A percentile compares a stretch with the other conserved stretches of the same genome.
phyloP scores from a whole-genome alignment of 37 sponge, comb jelly and placozoan genomes.

The Ianthella basta region DNA sequence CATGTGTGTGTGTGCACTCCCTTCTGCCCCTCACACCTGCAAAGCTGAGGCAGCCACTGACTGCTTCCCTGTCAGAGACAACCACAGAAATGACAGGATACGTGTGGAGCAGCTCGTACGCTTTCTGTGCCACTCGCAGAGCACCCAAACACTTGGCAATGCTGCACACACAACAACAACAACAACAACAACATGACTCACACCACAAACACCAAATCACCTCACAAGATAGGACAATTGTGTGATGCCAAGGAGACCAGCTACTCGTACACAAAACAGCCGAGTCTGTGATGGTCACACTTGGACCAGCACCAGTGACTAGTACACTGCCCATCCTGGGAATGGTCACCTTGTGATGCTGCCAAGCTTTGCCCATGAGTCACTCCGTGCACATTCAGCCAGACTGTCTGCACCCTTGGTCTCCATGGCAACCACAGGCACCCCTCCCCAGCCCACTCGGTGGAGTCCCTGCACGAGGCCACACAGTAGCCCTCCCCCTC shows the following conservation, averaged over 20 bases:
- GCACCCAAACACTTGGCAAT: constrained; percentile 73
- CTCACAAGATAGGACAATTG: neutral
- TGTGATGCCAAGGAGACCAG: neutral
- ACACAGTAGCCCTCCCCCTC: constrained; percentile 89
- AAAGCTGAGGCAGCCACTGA: constrained; percentile 76
- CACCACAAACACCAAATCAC: neutral
- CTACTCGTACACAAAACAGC: neutral
- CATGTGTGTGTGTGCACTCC: too few relatives aligned
- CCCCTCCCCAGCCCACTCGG: constrained; percentile 75
- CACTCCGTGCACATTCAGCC: constrained; percentile 64
- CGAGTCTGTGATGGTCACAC: too few relatives aligned
- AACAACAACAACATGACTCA: neutral
- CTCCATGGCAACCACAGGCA: constrained; percentile 94
- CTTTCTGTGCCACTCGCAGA: constrained; percentile 58
- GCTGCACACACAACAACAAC: neutral
- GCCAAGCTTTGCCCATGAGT: constrained; percentile 60
- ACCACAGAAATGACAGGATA: constrained; percentile 60
- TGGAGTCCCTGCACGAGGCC: constrained; percentile 88
- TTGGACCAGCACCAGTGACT: neutral
- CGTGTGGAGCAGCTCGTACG: constrained; percentile 61
- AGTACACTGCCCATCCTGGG: neutral
- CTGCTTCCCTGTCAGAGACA: constrained; percentile 78
- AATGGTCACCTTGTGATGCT: constrained; percentile 78
- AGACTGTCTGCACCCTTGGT: constrained; percentile 88
- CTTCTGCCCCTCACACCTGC: constrained; percentile 38